These are phyloP conservation scores for Drosophila melanogaster DNA, from an alignment of 1,140 invertebrate genomes.

Conservation along the genomic window Release_6_plus_ISO1_MT NT_033777.3:25972501-25973000, in stretches of 20 bases:
- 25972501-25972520: constrained; percentile 64
- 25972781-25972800: constrained; percentile 73
- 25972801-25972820: constrained; percentile 91
- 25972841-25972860: constrained; percentile 93
- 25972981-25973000: constrained; percentile 94
- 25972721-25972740: constrained; percentile 30
- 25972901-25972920: constrained; percentile 94
- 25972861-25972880: constrained; percentile 91
- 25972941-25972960: constrained; percentile 96
- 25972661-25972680: constrained; percentile 43
- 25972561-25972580: constrained; percentile 68
- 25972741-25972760: constrained; percentile 32
- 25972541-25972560: constrained; percentile 26
- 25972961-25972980: constrained; percentile 92
- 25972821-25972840: constrained; percentile 97
- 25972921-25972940: constrained; percentile 97
- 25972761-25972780: constrained; percentile 40
- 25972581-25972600: constrained; percentile 73
- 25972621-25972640: constrained; percentile 67
- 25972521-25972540: constrained; percentile 59
- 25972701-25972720: constrained; percentile 3
- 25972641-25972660: constrained; percentile 72
- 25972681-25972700: constrained; percentile 12
- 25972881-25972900: constrained; percentile 93
- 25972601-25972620: constrained; percentile 68